Percentiles rank a stretch among this genome's conserved stretches.
Conservation (phyloP, 2,888 invertebrate species). For the Myopa tessellatipennis region DNA sequence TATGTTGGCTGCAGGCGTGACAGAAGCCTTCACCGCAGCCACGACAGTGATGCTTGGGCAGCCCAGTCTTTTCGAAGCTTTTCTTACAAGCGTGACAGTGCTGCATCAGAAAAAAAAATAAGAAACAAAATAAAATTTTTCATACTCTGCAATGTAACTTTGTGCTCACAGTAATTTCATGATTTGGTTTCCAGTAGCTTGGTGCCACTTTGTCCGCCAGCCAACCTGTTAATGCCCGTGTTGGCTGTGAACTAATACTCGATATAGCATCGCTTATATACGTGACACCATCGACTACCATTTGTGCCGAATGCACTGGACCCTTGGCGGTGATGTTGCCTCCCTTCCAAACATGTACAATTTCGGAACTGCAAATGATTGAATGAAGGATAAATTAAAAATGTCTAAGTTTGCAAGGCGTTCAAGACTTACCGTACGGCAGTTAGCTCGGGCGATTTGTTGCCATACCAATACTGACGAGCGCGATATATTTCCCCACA, state of each 20-base stretch:
- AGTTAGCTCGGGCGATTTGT: constrained; percentile 77
- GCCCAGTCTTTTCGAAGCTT: constrained; percentile 71
- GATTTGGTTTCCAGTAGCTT: constrained; percentile 83
- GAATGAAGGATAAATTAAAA: constrained; percentile 17
- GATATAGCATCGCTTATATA: constrained; percentile 74
- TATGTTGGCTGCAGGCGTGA: constrained; percentile 76
- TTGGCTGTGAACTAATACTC: constrained; percentile 78
- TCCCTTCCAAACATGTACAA: constrained; percentile 78
- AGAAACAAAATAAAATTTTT: not conserved
- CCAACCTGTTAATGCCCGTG: constrained; percentile 75
- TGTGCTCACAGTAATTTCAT: constrained; percentile 75
- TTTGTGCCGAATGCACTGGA: constrained; percentile 72
- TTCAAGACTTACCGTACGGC: constrained; percentile 69
- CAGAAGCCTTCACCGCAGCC: constrained; percentile 86
- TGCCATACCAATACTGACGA: constrained; percentile 85
- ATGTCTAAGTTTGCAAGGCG: not conserved
- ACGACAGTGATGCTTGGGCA: constrained; percentile 80
- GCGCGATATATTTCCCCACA: constrained; percentile 74
- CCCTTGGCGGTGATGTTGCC: constrained; percentile 69
- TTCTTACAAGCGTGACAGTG: constrained; percentile 75
- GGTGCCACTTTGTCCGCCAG: constrained; percentile 82
- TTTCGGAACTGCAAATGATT: constrained; percentile 69
- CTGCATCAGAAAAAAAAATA: constrained; percentile 61
- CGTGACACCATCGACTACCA: constrained; percentile 75
- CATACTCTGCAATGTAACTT: not conserved